Conservation (phyloP, 2,113 vertebrate genomes). For the Notarius quadriscutis region DNA sequence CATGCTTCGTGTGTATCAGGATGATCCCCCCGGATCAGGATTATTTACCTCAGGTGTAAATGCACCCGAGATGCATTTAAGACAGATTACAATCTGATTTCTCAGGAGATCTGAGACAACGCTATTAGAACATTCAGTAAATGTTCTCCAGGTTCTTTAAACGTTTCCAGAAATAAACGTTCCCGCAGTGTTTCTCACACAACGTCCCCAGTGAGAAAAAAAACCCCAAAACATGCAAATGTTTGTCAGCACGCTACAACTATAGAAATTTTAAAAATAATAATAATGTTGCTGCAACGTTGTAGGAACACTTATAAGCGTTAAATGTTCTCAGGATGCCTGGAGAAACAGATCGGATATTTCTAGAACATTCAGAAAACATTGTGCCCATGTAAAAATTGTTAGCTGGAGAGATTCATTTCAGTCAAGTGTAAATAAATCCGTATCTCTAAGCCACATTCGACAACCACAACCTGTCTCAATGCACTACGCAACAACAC, state of each 20-base stretch:
- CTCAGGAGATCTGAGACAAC: not conserved
- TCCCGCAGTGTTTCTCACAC: not conserved
- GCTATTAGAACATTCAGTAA: not conserved
- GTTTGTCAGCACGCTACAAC: not conserved
- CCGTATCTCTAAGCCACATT: not conserved
- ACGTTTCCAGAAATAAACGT: not conserved
- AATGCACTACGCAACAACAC: not conserved
- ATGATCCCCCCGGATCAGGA: not conserved
- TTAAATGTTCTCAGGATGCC: not conserved
- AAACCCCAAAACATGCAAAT: not conserved
- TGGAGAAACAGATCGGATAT: not conserved
- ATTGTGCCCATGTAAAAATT: not conserved
- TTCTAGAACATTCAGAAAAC: not conserved
- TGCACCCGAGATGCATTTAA: not conserved
- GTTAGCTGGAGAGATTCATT: not conserved
- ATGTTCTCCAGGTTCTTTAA: not conserved
- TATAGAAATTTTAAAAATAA: no score
- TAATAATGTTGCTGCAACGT: not conserved
- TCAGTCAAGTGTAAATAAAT: not conserved
- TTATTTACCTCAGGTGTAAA: not conserved
- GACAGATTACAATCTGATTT: not conserved
- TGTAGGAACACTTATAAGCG: not conserved
- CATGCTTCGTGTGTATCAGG: not conserved
- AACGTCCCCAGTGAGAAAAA: not conserved
- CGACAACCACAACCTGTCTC: not conserved